Evolutionary conservation across 2,888 invertebrate genomes (phyloP).

Genomic region (Digitonthophagus gazella): DNA sequence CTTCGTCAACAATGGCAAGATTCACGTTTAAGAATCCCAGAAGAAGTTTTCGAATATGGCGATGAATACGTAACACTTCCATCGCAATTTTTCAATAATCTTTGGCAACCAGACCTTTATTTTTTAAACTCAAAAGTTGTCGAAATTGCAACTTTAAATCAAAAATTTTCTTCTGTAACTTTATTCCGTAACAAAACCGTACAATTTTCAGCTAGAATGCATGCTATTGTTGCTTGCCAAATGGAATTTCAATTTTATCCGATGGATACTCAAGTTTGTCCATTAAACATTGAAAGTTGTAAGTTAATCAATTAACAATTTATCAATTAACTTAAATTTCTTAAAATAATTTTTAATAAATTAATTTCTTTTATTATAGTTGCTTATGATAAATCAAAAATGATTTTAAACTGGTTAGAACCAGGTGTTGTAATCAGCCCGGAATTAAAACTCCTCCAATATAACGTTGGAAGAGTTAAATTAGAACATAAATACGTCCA

Average conservation of each 20-base stretch:
- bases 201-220: conserved; percentile 77
- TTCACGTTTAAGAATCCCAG: conserved; percentile 70
- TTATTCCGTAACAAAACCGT: conserved; percentile 79
- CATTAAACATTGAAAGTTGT: conserved; percentile 83
- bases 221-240: conserved; percentile 81
- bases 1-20: conserved; percentile 80
- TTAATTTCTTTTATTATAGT: conserved; percentile 57
- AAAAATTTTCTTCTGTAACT: conserved; percentile 78
- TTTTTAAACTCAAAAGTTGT: conserved; percentile 83
- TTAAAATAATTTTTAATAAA: not conserved
- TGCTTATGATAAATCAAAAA: conserved; percentile 76
- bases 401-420: conserved; percentile 72
- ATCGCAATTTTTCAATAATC: conserved; percentile 75
- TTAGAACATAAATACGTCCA: conserved; percentile 71
- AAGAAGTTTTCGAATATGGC: conserved; percentile 76
- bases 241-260: conserved; percentile 86
- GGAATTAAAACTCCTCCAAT: conserved; percentile 75
- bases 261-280: conserved; percentile 83
- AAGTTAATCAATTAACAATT: conserved; percentile 47
- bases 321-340: not conserved
- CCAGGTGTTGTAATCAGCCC: conserved; percentile 76
- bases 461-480: conserved; percentile 72
- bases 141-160: conserved; percentile 80
- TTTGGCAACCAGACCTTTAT: conserved; percentile 88
- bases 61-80: conserved; percentile 79